Evolutionary conservation across 2,113 vertebrate species (phyloP).

Genomic region (Phyllostomus discolor): DNA sequence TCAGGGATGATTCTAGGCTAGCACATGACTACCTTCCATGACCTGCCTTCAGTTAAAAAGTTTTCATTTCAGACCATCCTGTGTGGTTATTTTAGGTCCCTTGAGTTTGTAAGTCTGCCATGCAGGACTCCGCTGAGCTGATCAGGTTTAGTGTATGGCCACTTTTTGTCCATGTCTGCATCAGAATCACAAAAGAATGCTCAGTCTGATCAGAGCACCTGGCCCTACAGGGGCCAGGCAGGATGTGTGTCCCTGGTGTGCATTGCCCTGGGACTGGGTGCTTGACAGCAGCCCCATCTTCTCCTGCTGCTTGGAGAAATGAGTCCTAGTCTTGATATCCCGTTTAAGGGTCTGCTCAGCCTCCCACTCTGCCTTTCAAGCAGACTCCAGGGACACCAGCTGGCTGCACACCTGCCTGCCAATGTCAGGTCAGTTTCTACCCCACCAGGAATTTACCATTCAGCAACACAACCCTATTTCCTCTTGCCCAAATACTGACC

Average conservation of each 20-base stretch:
- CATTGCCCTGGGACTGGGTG: neutral
- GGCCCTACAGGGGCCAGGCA: neutral
- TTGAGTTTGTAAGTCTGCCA: too few relatives aligned
- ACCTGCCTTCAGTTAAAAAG: too few relatives aligned
- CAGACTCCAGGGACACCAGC: neutral
- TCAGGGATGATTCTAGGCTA: too few relatives aligned
- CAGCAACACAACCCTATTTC: slow-evolving; percentile 9
- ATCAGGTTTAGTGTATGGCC: too few relatives aligned
- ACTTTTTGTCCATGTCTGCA: neutral
- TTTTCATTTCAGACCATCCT: too few relatives aligned
- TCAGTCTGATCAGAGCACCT: neutral
- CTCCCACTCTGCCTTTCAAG: neutral
- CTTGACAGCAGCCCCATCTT: neutral
- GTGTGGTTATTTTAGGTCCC: too few relatives aligned
- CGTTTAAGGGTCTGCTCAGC: neutral
- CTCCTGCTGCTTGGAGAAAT: neutral
- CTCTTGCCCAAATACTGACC: slow-evolving; percentile 36
- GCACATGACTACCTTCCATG: too few relatives aligned
- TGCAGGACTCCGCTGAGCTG: too few relatives aligned
- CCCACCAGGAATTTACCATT: slow-evolving; percentile 31
- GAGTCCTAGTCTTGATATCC: neutral
- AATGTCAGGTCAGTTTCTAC: neutral
- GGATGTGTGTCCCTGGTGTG: neutral
- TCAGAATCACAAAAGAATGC: neutral
- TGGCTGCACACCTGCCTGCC: neutral